Percentiles rank a stretch among this genome's conserved stretches.
Evolutionary conservation across 1,140 invertebrate genomes (phyloP).

Genomic region (Heliconius melpomene): DNA sequence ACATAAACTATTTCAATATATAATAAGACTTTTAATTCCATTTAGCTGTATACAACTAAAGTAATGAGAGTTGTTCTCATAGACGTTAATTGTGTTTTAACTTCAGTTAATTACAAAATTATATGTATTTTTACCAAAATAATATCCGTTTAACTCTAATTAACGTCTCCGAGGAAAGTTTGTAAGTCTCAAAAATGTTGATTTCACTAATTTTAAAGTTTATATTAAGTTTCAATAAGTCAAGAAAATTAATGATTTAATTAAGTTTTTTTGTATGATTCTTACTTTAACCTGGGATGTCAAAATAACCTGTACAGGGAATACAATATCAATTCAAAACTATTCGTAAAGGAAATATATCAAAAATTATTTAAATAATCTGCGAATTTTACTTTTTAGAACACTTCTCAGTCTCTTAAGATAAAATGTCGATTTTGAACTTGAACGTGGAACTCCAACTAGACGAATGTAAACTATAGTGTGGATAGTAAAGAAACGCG

Average conservation of each 20-base stretch:
- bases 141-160: neutral
- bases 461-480: slow-evolving; percentile 1
- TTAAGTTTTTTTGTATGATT: neutral
- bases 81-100: neutral
- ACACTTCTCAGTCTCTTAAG: slow-evolving; percentile 78
- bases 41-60: neutral
- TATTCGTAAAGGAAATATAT: slow-evolving; percentile 43
- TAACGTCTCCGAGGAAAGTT: neutral
- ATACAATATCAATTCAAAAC: neutral
- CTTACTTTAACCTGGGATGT: neutral
- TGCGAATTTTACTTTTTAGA: slow-evolving; percentile 67
- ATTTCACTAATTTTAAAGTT: no score
- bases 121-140: neutral
- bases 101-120: neutral
- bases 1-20: neutral
- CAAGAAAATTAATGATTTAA: no score
- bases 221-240: no score
- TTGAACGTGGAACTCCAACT: neutral
- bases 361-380: slow-evolving; percentile 44
- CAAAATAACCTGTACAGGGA: slow-evolving; percentile 12
- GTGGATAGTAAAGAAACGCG: slow-evolving; percentile 7
- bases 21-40: neutral
- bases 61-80: neutral
- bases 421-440: slow-evolving; percentile 48
- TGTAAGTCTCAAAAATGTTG: neutral